Base-by-base conservation (phyloP, 2,797 vertebrate species). In the Phylloscopus collybita region DNA sequence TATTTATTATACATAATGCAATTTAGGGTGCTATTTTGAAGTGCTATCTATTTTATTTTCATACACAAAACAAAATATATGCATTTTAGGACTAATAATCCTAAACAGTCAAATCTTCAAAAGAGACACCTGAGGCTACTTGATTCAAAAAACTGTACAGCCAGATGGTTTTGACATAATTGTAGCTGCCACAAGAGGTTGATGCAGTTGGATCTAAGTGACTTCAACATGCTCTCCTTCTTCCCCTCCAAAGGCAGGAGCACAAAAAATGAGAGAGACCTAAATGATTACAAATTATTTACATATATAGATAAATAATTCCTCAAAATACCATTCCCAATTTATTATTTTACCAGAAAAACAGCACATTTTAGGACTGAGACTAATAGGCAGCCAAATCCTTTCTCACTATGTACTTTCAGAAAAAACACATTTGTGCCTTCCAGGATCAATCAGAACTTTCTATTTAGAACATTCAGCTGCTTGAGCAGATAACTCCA, bases 391-490 rank as follows among this genome's bases (percentile, higher is more conserved):
- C 76, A 88, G 76, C n/a, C 76, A 80, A 95, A 66, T 78, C 70
- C 42, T 81, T 42, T 84, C 83, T 90, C 29, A 62, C 15, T 10
- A 32, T 11, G 34, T 44, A 16, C 40, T 86, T 90, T 66, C 49
- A 44, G 66, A 83, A 93, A 93, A 93, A 87, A 66, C 13, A 86
- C 45, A 49, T 10, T 45, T 72, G n/a, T 40, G 34, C 88, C 54
- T 88, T 87, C 57, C 73, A 96, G 65, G 75, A 88, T 36, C 45
- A 80, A 54, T 93, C 74, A 88, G 64, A 93, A 54, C 20, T 71
- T 79, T 80, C 74, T 90, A 67, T 95, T 96, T 96, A 80, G 73
- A 93, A 88, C 13, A 47, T 73, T 85, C 45, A 70, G 18, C 78
- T 95, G 61, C 60, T 74, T 82, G 49, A 75, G 76, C 9, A 93